Evolutionary conservation across 1,140 invertebrate species (phyloP), one percentile per base, ranked within the genome.

Genomic region (Popillia japonica): DNA sequence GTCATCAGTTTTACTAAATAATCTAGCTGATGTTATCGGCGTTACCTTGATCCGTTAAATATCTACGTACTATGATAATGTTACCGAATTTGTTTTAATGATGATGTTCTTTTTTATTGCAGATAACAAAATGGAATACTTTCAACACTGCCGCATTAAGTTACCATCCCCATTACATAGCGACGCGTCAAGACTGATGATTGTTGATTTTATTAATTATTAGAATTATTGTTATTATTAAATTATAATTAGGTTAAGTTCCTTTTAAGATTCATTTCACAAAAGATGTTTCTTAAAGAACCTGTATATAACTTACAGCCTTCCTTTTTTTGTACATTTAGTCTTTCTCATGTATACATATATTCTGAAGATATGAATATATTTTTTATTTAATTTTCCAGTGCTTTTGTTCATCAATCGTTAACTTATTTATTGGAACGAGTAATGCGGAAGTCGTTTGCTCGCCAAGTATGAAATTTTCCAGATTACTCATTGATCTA

Each of bases 121-220:
- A 85, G 84, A 79, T 83, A 81, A 82, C 17, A 74, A 74, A 74
- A 74, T 74, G 72, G 72, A 76, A 68, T 42, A 79, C 79, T 81
- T 78, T 80, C 77, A 61, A 81, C 85, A 86, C 85, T 86, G 85
- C 85, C 85, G 85, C 85, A 81, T 80, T 82, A 27, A 86, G 85
- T 86, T 86, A 86, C 85, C 85, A 84, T 79, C 81, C 78, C 79
- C 79, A 72, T 80, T 77, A 80, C 77, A 81, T 34, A 68, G 72
- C 78, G 79, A 82, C 68, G 83, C 82, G 82, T 82, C 80, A 86
- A 86, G 85, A 86, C 85, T 86, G 85, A 86, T 84, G 83, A 83
- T 85, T 86, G 84, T 85, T 85, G 82, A 83, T 86, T 86, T 85
- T 85, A 84, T 83, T 84, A 84, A 84, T 83, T 84, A 84, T 83